Evolutionary conservation across 1,140 invertebrate genomes (phyloP), one percentile per base, ranked within the genome.

Genomic region (Notospermus geniculatus): DNA sequence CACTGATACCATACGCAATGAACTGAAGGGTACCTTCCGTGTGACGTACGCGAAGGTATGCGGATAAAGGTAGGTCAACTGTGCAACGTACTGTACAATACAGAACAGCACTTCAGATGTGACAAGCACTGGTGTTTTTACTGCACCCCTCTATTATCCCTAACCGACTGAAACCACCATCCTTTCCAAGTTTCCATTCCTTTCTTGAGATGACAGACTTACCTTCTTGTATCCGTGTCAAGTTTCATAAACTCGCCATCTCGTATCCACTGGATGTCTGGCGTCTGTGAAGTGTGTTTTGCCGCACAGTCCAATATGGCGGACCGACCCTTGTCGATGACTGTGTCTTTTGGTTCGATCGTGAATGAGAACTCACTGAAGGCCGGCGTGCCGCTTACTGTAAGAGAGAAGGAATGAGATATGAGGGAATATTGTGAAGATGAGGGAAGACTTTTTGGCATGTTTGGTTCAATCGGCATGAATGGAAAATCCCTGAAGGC

Each of bases 281-380:
- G 73, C 9, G 64, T 60, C 11, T 23, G 63, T 1, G 66, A 50
- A 59, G 65, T 72, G 41, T 66, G 76, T 59, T 67, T 74, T 62
- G 68, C 71, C 59, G 75, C 76, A 75, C 77, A 84, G 66, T 74
- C 77, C 63, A 83, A 74, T 59, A 71, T 69, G 67, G 62, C 82
- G 29, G 70, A 71, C 57, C 58, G 66, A 59, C 68, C 77, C 27
- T 72, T 67, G 13, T 74, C 74, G 19, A 73, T 77, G n/a, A 82
- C 71, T 25, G 75, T 67, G 57, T 83, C 76, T n/a, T 62, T 62
- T 11, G 82, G 82, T 63, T 83, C 81, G 5, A 76, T 65, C 5
- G 66, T 71, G 64, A 83, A 83, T 57, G 72, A 69, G 52, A 83
- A 75, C 19, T 76, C 71, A 29, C 54, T 67, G 58, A 78, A 74